A percentile compares a stretch with the other conserved stretches of the same genome.
These are phyloP conservation scores for Graphium colonna DNA, from an alignment of 2,888 invertebrate genomes.

Conservation along the genomic window DNA sequence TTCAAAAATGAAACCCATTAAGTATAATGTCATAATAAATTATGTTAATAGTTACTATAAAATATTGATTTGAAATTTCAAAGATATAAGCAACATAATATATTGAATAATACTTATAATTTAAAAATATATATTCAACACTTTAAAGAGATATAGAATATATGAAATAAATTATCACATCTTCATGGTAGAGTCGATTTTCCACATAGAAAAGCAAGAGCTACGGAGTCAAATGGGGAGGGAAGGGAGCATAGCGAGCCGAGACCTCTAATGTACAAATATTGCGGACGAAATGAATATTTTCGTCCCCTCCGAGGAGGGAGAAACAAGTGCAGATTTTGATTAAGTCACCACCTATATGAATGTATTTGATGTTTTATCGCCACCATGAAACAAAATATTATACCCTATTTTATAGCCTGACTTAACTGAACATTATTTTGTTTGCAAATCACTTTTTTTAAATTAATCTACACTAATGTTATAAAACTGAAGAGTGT, in stretches of 20 bases:
- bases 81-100: no score
- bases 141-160: no score
- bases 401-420: neutral
- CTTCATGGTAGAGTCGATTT: slow-evolving; percentile 40
- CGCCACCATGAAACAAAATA: slow-evolving; percentile 17
- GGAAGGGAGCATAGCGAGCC: slow-evolving; percentile 64
- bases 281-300: slow-evolving; percentile 79
- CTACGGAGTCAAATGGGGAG: slow-evolving; percentile 57
- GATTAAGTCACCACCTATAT: slow-evolving; percentile 68
- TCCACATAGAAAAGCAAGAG: slow-evolving; percentile 47
- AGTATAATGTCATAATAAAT: no score
- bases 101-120: no score
- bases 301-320: slow-evolving; percentile 50
- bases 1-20: no score
- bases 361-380: slow-evolving; percentile 58
- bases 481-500: no score
- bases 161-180: neutral
- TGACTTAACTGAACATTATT: no score
- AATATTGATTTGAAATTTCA: no score
- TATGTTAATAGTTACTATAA: no score
- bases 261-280: slow-evolving; percentile 80
- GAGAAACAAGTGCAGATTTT: slow-evolving; percentile 61
- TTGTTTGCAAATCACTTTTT: no score
- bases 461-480: no score
- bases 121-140: no score